phyloP scores from a whole-genome alignment of 2,113 vertebrate genomes.

The Lepisosteus oculatus region DNA sequence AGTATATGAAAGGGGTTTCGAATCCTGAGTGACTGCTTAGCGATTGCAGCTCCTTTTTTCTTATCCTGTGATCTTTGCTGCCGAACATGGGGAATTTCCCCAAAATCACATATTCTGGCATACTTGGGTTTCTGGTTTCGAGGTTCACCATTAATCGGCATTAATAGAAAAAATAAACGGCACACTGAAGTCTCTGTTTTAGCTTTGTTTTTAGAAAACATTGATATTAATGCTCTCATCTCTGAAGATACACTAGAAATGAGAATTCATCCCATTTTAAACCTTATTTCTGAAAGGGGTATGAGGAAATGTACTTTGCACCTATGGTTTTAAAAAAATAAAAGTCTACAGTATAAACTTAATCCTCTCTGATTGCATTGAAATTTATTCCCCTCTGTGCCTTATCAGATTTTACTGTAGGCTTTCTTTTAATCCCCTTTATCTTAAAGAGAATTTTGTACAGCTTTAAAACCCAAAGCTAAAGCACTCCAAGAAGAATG shows the following conservation, averaged over 20 bases:
- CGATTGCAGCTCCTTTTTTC: not conserved
- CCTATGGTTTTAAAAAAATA: no score
- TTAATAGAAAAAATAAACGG: not conserved
- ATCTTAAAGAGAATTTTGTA: no score
- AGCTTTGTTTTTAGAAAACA: no score
- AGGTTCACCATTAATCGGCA: not conserved
- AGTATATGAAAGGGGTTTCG: not conserved
- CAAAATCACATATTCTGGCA: not conserved
- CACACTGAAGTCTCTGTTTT: no score
- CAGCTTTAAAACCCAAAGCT: no score
- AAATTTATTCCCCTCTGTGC: not conserved
- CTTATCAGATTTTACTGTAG: no score
- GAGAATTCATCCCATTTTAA: not conserved
- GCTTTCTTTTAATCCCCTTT: no score
- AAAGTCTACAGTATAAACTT: no score
- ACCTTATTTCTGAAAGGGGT: not conserved
- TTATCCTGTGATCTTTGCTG: constrained; percentile 3
- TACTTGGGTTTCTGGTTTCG: not conserved
- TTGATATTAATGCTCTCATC: not conserved
- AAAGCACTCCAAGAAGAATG: no score
- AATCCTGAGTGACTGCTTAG: not conserved
- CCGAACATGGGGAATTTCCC: not conserved
- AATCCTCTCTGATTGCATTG: no score
- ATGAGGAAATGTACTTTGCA: no score
- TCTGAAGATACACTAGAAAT: not conserved